Conservation (phyloP, 2,888 invertebrate species). For the Camponotus fellah region DNA sequence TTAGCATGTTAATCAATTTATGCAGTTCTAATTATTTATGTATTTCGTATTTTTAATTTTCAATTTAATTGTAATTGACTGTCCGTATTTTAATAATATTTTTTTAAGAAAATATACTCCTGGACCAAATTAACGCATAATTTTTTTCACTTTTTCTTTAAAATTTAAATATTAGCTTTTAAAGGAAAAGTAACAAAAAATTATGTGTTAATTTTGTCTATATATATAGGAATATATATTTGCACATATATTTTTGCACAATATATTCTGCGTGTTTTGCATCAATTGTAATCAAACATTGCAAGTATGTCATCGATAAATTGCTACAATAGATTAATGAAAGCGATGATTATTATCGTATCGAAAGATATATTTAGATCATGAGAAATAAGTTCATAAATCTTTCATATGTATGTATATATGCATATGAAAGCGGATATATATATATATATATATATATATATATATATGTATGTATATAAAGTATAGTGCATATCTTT, state of each 20-base stretch:
- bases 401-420: neutral
- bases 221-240: neutral
- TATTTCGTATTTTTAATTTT: neutral
- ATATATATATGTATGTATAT: too few species aligned
- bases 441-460: too few species aligned
- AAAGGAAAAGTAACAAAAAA: too few species aligned
- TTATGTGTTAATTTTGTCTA: too few species aligned
- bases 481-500: too few species aligned
- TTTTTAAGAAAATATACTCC: neutral
- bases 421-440: too few species aligned
- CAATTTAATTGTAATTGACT: neutral
- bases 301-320: neutral
- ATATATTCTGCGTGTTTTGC: neutral
- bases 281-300: conserved; percentile 2
- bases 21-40: neutral
- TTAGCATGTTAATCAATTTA: neutral
- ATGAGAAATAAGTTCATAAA: neutral
- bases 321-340: neutral
- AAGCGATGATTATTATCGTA: neutral
- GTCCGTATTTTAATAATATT: neutral
- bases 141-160: too few species aligned
- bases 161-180: too few species aligned
- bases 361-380: neutral
- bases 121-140: too few species aligned
- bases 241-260: neutral